Base-by-base conservation (phyloP, 2,888 invertebrate species). In the Cheilosia variabilis region DNA sequence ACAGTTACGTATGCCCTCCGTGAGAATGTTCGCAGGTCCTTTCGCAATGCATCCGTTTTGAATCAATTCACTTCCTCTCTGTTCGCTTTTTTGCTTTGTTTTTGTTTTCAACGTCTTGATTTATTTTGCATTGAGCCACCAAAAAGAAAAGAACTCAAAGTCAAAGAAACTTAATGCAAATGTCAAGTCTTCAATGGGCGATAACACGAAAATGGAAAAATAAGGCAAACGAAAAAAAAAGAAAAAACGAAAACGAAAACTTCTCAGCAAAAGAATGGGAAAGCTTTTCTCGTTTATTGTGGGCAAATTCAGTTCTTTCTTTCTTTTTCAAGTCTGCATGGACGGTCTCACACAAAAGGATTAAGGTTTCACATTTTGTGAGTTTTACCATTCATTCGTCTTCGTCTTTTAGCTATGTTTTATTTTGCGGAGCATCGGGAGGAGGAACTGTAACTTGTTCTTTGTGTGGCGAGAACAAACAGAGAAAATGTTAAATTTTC, bases 281-380 rank as follows among this genome's bases (percentile, higher is more conserved):
- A 73, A 68, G 45, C 31, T 34, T 57, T 76, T 63, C 52, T 76
- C 47, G 27, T 57, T 60, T 65, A 73, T 34, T 72, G 53, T 66
- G 34, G 24, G 58, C 60, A 65, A 69, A 65, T 53, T 13, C 43
- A 31, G 31, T 60, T 19, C 19, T 62, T 55, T 76, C 41, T 37
- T 53, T 76, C 65, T 71, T 55, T 57, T 50, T 52, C 9, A 83
- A 73, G 68, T 69, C 58, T 79, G 79, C 79, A 83, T 83, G 78
- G 79, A 84, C 71, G 80, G 60, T 71, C 65, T 34, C 71, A 76
- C 58, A 84, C 84, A 84, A 84, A 80, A 80, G 84, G 80, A 80
- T 80, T 84, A 77, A 37, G 84, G 45, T 73, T 84, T 69, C 55
- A 66, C 62, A 57, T 78, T 73, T 78, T 81, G 75, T 52, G 63